Conservation (phyloP, 1,140 invertebrate genomes). For the Neoseiulus cucumeris region DNA sequence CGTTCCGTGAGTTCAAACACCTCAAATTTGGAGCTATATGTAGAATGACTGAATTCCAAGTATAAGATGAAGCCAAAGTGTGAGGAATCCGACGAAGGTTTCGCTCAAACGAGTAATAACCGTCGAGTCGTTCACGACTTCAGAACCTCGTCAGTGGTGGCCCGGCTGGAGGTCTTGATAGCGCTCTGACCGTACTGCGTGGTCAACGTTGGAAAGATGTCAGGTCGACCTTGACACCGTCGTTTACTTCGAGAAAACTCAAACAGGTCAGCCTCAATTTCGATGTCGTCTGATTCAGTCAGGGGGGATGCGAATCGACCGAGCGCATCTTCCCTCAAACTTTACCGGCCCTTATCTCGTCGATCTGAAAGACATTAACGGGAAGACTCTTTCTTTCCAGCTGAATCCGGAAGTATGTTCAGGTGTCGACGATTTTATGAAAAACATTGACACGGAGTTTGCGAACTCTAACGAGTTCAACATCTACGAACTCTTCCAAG, state of each 20-base stretch:
- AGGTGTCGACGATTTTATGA: neutral
- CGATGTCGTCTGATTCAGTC: too few relatives aligned
- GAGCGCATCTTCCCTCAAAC: too few relatives aligned
- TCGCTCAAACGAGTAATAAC: too few relatives aligned
- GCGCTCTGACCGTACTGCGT: neutral
- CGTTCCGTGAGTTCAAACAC: neutral
- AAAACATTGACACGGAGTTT: neutral
- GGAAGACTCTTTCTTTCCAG: too few relatives aligned
- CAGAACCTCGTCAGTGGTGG: neutral
- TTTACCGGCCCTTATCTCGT: too few relatives aligned
- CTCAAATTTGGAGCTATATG: too few relatives aligned
- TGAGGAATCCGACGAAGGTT: too few relatives aligned
- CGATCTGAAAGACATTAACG: neutral
- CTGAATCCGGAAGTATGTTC: neutral
- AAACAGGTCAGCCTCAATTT: neutral
- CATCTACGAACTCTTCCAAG: neutral
- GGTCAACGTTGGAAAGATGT: slow-evolving; percentile 2
- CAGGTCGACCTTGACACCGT: neutral
- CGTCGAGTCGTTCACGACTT: too few relatives aligned
- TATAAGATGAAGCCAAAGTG: too few relatives aligned
- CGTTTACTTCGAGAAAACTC: neutral
- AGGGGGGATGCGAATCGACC: too few relatives aligned
- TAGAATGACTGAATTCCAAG: too few relatives aligned
- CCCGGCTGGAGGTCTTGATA: neutral
- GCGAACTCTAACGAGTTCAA: neutral